Conservation (phyloP, 2,888 invertebrate genomes). For the Dysmachus trigonus region DNA sequence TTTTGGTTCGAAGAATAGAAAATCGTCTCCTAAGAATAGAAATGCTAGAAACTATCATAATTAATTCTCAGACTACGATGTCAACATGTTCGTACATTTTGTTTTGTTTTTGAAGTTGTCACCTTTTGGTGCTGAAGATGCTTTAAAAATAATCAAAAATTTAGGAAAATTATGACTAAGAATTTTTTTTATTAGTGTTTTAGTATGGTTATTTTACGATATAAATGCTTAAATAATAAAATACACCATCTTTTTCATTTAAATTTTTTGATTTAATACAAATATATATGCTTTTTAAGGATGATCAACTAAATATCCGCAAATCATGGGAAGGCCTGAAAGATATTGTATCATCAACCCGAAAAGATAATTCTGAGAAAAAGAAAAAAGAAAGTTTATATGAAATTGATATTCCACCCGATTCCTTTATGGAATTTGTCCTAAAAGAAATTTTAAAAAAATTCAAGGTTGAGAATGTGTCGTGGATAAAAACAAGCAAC, state of each 20-base stretch:
- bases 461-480: constrained; percentile 67
- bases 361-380: neutral
- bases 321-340: constrained; percentile 52
- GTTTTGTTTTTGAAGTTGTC: no score
- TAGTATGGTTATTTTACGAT: no score
- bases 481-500: constrained; percentile 68
- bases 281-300: neutral
- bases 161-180: no score
- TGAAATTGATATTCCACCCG: constrained; percentile 52
- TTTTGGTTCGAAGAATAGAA: no score
- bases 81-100: no score
- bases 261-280: neutral
- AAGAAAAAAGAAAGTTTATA: constrained; percentile 48
- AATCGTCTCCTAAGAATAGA: no score
- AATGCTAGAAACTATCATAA: no score
- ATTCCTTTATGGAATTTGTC: constrained; percentile 62
- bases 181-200: no score
- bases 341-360: constrained; percentile 50
- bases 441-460: constrained; percentile 67
- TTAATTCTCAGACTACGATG: no score
- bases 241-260: neutral
- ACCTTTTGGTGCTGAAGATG: no score
- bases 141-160: no score
- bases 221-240: no score
- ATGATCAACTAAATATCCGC: constrained; percentile 40